phyloP scores from a whole-genome alignment of 1,140 invertebrate genomes.

The Phortica variegata region DNA sequence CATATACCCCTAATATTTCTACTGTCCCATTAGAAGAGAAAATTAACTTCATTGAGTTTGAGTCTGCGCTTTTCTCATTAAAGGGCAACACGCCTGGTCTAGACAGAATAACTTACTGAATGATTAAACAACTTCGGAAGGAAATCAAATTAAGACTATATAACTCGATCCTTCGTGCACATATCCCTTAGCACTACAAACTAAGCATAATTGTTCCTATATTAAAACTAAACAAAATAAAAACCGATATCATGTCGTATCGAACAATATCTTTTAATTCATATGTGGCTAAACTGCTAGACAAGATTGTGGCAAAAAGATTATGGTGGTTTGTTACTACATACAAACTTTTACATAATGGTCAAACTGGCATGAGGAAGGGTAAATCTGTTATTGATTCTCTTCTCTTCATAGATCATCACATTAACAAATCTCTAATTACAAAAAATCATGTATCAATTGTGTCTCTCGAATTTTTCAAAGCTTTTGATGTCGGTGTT shows the following conservation, averaged over 20 bases:
- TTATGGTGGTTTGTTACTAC: constrained; percentile 7
- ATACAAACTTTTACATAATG: background rate
- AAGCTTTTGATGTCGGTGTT: constrained; percentile 8
- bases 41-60: background rate
- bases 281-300: constrained; percentile 2
- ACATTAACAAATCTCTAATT: background rate
- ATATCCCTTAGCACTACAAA: constrained; percentile 9
- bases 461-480: constrained; percentile 4
- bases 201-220: constrained; percentile 2
- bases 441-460: constrained; percentile 8
- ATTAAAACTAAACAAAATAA: constrained; percentile 6
- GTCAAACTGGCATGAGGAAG: constrained; percentile 2
- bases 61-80: background rate
- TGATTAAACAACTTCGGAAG: constrained; percentile 1
- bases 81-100: constrained; percentile 9
- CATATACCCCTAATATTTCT: background rate
- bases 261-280: constrained; percentile 5
- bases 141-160: background rate
- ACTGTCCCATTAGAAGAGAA: background rate
- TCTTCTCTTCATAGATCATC: constrained; percentile 2
- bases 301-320: constrained; percentile 9
- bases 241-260: constrained; percentile 1
- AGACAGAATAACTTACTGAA: constrained; percentile 6
- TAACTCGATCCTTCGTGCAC: constrained; percentile 1
- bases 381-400: constrained; percentile 1